Evolutionary conservation across 2,888 invertebrate genomes (phyloP).

Genomic region (Andrena haemorrhoa): DNA sequence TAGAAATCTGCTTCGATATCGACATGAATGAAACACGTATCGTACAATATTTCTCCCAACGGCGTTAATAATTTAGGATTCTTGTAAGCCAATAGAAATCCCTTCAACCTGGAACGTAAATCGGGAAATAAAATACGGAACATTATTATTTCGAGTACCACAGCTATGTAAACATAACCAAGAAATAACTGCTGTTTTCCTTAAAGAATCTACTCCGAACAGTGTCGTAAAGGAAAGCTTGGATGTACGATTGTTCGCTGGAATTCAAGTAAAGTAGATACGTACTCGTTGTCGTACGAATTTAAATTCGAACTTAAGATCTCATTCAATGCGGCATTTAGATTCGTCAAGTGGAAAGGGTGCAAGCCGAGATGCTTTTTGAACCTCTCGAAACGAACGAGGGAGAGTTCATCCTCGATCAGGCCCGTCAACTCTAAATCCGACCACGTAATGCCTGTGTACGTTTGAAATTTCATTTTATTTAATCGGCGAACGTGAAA

Average conservation of each 20-base stretch:
- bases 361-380: slow-evolving; percentile 88
- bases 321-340: slow-evolving; percentile 87
- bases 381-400: slow-evolving; percentile 86
- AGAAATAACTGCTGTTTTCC: neutral
- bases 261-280: slow-evolving; percentile 55
- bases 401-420: slow-evolving; percentile 86
- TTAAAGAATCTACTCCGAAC: neutral
- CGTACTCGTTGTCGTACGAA: slow-evolving; percentile 88
- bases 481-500: neutral
- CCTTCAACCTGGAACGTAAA: slow-evolving; percentile 86
- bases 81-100: slow-evolving; percentile 89
- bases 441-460: slow-evolving; percentile 76
- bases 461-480: slow-evolving; percentile 66
- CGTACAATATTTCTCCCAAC: slow-evolving; percentile 87
- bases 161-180: slow-evolving; percentile 36
- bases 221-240: neutral
- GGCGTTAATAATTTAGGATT: slow-evolving; percentile 88
- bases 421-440: slow-evolving; percentile 86
- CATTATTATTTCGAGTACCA: neutral
- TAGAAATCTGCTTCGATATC: slow-evolving; percentile 90
- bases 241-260: neutral
- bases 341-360: slow-evolving; percentile 88
- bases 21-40: slow-evolving; percentile 88
- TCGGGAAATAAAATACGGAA: neutral
- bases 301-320: slow-evolving; percentile 87